Evolutionary conservation across 2,113 vertebrate genomes (phyloP), one percentile per base, ranked within the genome.

Genomic region (Pithys albifrons): DNA sequence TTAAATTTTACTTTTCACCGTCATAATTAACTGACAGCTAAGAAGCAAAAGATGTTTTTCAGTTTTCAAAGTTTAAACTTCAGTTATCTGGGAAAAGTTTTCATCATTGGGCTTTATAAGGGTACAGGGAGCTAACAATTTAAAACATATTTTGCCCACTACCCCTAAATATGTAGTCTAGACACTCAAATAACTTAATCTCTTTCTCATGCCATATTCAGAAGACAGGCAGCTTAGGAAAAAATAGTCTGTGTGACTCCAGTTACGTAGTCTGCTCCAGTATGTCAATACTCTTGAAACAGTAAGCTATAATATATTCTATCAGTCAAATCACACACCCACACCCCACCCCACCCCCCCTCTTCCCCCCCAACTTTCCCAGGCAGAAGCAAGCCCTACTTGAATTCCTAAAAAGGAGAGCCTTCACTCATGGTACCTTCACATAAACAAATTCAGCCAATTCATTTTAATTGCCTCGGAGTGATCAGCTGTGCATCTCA

Each of bases 391-490:
- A 91, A 88, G 55, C 67, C 54, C 76, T 85, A 70, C 48, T 64
- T 88, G 94, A 96, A 97, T 95, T 76, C 75, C 78, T 85, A 86
- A 94, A 83, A 49, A 78, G 73, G 46, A 64, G 65, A 92, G 22
- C 48, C 75, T 83, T 94, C 71, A 64, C 35, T 91, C 64, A 52
- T n/a, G 11, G 29, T 79, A 46, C 64, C 25, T 90, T 91, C 91
- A 94, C 90, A 88, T 58, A 64, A 79, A 91, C 45, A 89, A 85
- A 62, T 51, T 48, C 81, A 88, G 33, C 27, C 78, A 77, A 91
- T 85, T 93, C 85, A 90, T 91, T 91, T 96, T 94, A 86, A 93
- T 91, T 94, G 51, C 82, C 43, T 93, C 62, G 37, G 29, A 85
- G 85, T 76, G 51, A 74, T 84, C 79, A 66, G 64, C 67, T 83